Evolutionary conservation across 2,888 invertebrate species (phyloP), one percentile per base, ranked within the genome.

Genomic region (Plusia festucae): DNA sequence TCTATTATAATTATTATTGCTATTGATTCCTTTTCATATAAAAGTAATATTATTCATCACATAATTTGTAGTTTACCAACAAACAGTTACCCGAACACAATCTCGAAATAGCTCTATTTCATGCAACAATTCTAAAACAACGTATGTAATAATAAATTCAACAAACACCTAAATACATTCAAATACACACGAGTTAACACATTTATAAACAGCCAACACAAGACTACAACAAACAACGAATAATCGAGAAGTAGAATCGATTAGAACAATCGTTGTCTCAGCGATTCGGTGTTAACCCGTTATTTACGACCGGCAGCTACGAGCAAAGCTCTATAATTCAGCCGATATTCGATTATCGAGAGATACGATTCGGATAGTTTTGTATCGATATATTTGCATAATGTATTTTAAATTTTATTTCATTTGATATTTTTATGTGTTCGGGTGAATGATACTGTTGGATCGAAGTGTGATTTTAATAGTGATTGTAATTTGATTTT

Each of bases 301-400:
- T 88, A 88, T 88, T 88, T 88, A 88, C 84, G 83, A 76, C 75
- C 72, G 66, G 73, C 76, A 76, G 77, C 62, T 71, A 76, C 70
- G 76, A 70, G 84, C 81, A 78, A 72, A 69, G 72, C 77, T 86
- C 84, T 79, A 87, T 88, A 88, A 88, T 88, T 88, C 85, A 88
- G 60, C 63, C 74, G 67, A 64, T 78, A 76, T 73, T 79, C 82
- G 76, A 76, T 77, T 76, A 73, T 59, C 62, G 32, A 60, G 62
- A 70, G 81, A 81, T 73, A 71, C 77, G 68, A 71, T 65, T 22
- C 74, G 68, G 68, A 69, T 67, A 73, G 61, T 70, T 72, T 73
- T 60, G 70, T 68, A 73, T 76, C 73, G 73, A 71, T 73, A 76
- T 76, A 73, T 73, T 73, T 71, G 67, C 73, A 76, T 72, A 71